Evolutionary conservation across 2,797 vertebrate genomes (phyloP), one percentile per base, ranked within the genome.

Genomic region (Microtus californicus): DNA sequence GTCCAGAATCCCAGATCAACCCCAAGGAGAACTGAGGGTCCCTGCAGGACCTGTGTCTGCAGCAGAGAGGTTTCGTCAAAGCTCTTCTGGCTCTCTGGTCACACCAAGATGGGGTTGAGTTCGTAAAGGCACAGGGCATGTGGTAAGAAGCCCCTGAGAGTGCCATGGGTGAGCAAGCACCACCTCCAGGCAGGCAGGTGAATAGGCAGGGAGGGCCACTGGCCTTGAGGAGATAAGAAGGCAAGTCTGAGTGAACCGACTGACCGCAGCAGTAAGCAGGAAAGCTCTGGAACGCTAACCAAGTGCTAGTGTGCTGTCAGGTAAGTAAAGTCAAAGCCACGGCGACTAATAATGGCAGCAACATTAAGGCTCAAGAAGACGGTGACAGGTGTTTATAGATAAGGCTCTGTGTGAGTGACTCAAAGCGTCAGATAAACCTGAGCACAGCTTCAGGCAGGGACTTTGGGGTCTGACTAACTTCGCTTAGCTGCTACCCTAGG

Each of bases 341-440:
- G 7, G 15, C 11, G 48, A 79, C 79, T 37, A 63, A 67, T 11
- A 77, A 34, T 25, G 25, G 67, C 51, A 45, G 37, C 88, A 82
- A 59, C 1, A 34, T 14, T 56, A 90, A 69, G 1, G 9, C 83
- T 54, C 5, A 17, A 91, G 37, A 88, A 76, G 88, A 54, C 0
- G 87, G 73, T 2, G 59, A 31, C 51, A 78, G 25, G 11, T 37
- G 27, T 74, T 98, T 98, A 97, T 97, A 97, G 97, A 98, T 94
- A 97, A 92, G 98, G 97, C 97, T 98, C 97, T 97, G 96, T 96
- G 98, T 98, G 97, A 98, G 98, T 96, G 98, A 98, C 97, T 98
- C 97, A 97, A 94, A 97, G 97, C 97, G 97, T 97, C 97, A 98
- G 98, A 98, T 98, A 97, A 98, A 97, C 98, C 96, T 95, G 97